Evolutionary conservation across 2,113 vertebrate species (phyloP).

Genomic region (Cichladusa arquata): DNA sequence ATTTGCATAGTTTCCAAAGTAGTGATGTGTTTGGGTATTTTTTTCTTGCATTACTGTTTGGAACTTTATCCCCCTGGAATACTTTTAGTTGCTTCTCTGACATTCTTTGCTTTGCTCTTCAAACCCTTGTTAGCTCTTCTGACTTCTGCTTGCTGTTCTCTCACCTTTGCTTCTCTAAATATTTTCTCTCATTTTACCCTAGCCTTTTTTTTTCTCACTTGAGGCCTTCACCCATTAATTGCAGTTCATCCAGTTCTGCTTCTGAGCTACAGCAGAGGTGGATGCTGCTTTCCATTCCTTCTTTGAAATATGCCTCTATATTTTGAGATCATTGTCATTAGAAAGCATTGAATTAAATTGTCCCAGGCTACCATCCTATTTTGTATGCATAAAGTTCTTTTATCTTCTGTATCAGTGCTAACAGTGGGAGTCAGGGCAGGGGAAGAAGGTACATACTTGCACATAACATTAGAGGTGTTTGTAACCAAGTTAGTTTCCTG

Average conservation of each 20-base stretch:
- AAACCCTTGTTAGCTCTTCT: conserved; percentile 21
- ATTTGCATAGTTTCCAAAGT: conserved; percentile 43
- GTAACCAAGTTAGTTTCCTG: background rate
- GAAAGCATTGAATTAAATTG: conserved; percentile 3
- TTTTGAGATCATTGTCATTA: conserved; percentile 39
- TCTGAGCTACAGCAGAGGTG: conserved; percentile 45
- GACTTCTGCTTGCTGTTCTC: conserved; percentile 44
- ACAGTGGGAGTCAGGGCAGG: background rate
- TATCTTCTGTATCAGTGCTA: background rate
- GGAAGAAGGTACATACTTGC: background rate
- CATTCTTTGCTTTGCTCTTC: conserved; percentile 60
- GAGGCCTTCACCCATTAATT: conserved; percentile 42
- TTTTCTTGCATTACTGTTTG: conserved; percentile 53
- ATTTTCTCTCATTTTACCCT: conserved; percentile 39
- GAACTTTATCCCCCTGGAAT: background rate
- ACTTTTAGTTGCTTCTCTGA: conserved; percentile 62
- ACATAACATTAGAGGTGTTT: background rate
- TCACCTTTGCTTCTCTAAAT: conserved; percentile 21
- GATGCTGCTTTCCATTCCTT: conserved; percentile 53
- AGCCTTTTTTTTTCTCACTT: conserved; percentile 7
- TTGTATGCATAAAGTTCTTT: background rate
- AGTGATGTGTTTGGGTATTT: conserved; percentile 50
- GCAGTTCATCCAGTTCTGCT: conserved; percentile 48
- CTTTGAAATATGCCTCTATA: conserved; percentile 39
- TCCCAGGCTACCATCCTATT: background rate